A percentile compares a stretch with the other conserved stretches of the same genome.
These are phyloP conservation scores for Paramuricea clavata DNA, from an alignment of 92 coral and sea anemone species.

Conservation along the genomic window DNA sequence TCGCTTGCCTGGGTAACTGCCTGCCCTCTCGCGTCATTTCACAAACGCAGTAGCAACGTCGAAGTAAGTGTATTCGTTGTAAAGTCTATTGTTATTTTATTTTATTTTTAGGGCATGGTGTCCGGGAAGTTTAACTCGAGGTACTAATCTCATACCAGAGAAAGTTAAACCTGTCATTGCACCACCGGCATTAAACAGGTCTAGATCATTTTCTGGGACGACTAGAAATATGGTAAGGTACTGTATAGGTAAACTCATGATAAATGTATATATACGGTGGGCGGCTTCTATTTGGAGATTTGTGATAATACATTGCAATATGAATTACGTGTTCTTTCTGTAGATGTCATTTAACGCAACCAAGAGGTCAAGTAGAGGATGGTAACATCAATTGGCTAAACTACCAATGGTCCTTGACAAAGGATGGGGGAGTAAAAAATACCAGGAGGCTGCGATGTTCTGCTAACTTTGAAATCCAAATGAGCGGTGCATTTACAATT, in stretches of 20 bases:
- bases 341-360: constrained; percentile 3
- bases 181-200: constrained; percentile 29
- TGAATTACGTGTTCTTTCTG: not conserved
- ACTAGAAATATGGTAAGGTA: constrained; percentile 10
- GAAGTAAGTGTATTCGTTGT: no score
- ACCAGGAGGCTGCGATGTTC: no score
- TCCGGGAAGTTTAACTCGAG: constrained; percentile 33
- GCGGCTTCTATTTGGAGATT: no score
- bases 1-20: no score
- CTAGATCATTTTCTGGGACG: constrained; percentile 28
- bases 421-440: no score
- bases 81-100: not conserved
- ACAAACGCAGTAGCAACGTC: no score
- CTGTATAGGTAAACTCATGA: not conserved
- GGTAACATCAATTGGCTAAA: not conserved
- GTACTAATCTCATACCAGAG: constrained; percentile 24
- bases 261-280: no score
- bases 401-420: no score
- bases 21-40: no score
- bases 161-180: constrained; percentile 18
- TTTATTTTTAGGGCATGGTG: constrained; percentile 35
- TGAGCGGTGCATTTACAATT: no score
- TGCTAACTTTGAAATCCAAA: no score
- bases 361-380: not conserved
- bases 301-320: not conserved